These are phyloP conservation scores for Rhingia campestris DNA, from an alignment of 2,888 invertebrate species.

Conservation along the genomic window DNA sequence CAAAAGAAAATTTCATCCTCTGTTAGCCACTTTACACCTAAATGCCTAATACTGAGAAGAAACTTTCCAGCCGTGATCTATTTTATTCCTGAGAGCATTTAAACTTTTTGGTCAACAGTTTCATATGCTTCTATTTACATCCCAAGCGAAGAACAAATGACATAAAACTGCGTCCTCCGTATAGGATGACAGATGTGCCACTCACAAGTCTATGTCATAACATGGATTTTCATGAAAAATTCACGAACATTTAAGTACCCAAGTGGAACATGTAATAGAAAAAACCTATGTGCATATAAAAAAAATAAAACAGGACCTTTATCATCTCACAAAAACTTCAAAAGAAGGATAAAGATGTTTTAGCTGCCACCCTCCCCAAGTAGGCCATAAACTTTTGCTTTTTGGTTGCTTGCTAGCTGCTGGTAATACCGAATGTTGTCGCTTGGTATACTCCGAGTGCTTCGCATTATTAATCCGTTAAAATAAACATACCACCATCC, in stretches of 20 bases:
- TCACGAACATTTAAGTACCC: conserved; percentile 46
- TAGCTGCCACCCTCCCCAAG: conserved; percentile 9
- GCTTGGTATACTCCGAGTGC: conserved; percentile 51
- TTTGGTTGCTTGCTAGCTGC: conserved; percentile 24
- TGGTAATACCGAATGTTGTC: conserved; percentile 54
- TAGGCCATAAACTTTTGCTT: conserved; percentile 48
- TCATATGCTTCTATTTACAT: conserved; percentile 9
- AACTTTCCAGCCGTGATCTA: no score
- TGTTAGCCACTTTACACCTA: no score
- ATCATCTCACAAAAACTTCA: conserved; percentile 23
- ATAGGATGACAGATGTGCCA: conserved; percentile 61
- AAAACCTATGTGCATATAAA: background rate
- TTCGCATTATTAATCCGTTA: conserved; percentile 72
- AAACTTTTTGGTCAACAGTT: no score
- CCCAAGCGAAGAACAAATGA: conserved; percentile 5
- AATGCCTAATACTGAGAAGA: no score
- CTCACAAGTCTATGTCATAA: conserved; percentile 26
- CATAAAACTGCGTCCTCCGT: conserved; percentile 11
- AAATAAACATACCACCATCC: conserved; percentile 71
- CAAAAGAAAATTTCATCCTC: no score
- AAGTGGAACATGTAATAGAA: conserved; percentile 9
- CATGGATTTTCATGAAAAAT: conserved; percentile 59
- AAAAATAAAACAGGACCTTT: conserved; percentile 21
- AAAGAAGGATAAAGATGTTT: conserved; percentile 12
- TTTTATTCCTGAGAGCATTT: no score